Evolutionary conservation across 2,888 invertebrate genomes (phyloP), one percentile per base, ranked within the genome.

Genomic region (Congeria kusceri): DNA sequence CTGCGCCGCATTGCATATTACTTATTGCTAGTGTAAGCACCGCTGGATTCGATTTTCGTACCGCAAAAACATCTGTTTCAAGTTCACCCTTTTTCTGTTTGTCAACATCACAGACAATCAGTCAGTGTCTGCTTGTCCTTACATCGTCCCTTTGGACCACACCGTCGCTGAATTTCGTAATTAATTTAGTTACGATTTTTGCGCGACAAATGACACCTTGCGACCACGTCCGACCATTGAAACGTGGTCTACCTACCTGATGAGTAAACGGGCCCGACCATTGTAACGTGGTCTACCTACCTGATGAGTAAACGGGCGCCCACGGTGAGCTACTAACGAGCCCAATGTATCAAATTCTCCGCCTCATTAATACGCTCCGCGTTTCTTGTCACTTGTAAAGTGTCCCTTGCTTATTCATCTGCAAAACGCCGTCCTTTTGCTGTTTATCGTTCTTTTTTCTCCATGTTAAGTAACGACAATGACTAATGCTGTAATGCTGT

Each of bases 261-360:
- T 59, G 56, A 58, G 58, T 65, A 76, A 80, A 80, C 80, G 73
- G 59, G 69, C 66, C n/a, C n/a, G n/a, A n/a, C 76, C 47, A 73
- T 65, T 80, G 73, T 77, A 62, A 66, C 72, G 58, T 32, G 44
- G 28, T 75, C 20, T 70, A 80, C 80, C 80, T 80, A 72, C 80
- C 62, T 65, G 69, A 69, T 59, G 56, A 58, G 58, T 65, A 76
- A 80, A 80, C 80, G 73, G 59, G 69, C 66, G 56, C 76, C 76
- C 65, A 56, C 69, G 64, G 75, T 32, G 77, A 20, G 53, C 23
- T 29, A 29, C 70, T 68, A 63, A 75, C 64, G 69, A 69, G 75
- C 59, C 57, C 39, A 39, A 75, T 75, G 75, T 63, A 75, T 75
- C 75, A 75, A 47, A 64, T 75, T 75, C 28, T 27, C 23, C 69